Percentiles rank a stretch among this genome's conserved stretches.
Evolutionary conservation across 2,888 invertebrate species (phyloP).

Genomic region (Tromatobia lineatoria): DNA sequence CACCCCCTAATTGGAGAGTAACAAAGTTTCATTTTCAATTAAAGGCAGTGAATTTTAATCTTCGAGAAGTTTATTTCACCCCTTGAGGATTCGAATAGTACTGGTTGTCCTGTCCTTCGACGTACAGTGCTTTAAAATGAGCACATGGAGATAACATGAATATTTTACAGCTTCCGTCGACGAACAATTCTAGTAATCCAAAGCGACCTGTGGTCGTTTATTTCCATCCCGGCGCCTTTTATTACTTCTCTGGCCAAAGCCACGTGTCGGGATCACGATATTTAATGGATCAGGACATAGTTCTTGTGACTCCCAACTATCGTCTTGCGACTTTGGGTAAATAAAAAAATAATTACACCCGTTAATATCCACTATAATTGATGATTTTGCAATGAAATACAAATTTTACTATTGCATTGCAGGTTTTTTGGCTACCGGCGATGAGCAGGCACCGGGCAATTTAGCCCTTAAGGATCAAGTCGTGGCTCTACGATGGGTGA

Average conservation of each 20-base stretch:
- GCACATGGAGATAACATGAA: not conserved
- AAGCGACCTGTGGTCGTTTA: conserved; percentile 88
- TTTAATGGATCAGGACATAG: conserved; percentile 79
- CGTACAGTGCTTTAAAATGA: not conserved
- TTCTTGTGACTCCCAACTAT: conserved; percentile 81
- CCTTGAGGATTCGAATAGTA: not conserved
- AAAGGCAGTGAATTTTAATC: too few relatives aligned
- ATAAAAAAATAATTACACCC: not conserved
- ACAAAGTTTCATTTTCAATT: too few relatives aligned
- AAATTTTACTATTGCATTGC: conserved; percentile 46
- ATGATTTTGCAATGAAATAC: not conserved
- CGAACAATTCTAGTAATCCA: not conserved
- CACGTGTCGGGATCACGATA: conserved; percentile 80
- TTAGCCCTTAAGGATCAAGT: conserved; percentile 91
- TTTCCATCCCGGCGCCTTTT: conserved; percentile 90
- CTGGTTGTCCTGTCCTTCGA: not conserved
- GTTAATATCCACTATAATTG: not conserved
- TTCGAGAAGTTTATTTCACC: too few relatives aligned
- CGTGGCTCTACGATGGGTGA: conserved; percentile 88
- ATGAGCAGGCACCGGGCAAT: conserved; percentile 89
- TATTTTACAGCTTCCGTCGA: conserved; percentile 55
- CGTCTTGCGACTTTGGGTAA: conserved; percentile 81
- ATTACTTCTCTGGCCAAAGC: conserved; percentile 88
- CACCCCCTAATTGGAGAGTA: too few relatives aligned
- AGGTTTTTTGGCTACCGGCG: conserved; percentile 89